Conservation (phyloP, 64 coral and sea anemone genomes). For the Montipora efflorescens region DNA sequence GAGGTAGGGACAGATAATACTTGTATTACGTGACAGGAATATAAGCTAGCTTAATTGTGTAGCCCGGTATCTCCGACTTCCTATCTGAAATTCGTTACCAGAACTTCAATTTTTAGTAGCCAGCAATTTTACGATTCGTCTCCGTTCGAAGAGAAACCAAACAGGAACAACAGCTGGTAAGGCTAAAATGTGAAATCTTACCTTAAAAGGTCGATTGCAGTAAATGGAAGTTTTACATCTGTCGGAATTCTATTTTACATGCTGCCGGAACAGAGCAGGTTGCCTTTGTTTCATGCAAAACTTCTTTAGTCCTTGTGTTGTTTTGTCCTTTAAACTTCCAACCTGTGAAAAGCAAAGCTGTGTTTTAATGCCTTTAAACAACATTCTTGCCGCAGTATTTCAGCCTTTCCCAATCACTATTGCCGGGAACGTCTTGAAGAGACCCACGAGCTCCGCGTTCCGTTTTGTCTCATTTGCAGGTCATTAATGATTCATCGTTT, state of each 20-base stretch:
- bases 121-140: neutral
- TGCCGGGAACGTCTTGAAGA: neutral
- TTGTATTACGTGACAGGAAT: neutral
- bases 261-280: neutral
- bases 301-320: neutral
- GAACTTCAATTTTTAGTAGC: neutral
- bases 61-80: neutral
- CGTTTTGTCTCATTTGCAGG: neutral
- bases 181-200: neutral
- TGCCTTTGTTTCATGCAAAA: conserved; percentile 41
- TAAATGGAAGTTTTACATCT: neutral
- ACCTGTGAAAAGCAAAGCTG: neutral
- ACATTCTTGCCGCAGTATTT: neutral
- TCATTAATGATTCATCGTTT: conserved; percentile 49
- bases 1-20: neutral
- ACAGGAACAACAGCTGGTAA: neutral
- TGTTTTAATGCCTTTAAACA: neutral
- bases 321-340: neutral
- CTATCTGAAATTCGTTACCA: neutral
- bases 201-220: neutral
- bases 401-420: neutral
- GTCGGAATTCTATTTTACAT: neutral
- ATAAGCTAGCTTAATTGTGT: neutral
- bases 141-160: neutral
- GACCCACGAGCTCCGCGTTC: neutral